These are phyloP conservation scores for Barnardius zonarius DNA, from an alignment of 2,113 vertebrate genomes.

Conservation along the genomic window DNA sequence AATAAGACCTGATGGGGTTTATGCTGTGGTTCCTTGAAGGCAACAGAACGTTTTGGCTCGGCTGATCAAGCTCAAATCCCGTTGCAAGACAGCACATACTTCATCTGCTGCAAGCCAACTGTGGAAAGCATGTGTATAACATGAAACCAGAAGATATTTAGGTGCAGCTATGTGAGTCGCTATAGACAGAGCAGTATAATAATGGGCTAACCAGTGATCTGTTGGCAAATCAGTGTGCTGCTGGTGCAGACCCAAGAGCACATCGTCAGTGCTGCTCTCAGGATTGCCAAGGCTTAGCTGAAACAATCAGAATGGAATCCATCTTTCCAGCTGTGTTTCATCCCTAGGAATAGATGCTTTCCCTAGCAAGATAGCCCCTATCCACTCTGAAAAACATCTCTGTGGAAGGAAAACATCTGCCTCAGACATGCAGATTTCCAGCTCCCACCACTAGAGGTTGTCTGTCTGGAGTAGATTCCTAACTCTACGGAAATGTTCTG, in stretches of 20 bases:
- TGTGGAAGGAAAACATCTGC: not conserved
- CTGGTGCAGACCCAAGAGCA: not conserved
- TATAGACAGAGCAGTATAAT: not conserved
- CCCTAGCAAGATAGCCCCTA: not conserved
- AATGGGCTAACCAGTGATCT: not conserved
- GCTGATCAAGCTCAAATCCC: not conserved
- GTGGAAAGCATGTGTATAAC: not conserved
- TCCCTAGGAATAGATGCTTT: not conserved
- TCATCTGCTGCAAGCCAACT: not conserved
- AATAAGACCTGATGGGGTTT: not conserved
- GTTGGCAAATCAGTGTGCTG: not conserved
- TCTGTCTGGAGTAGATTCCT: not conserved
- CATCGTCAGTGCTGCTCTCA: not conserved
- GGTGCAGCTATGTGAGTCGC: not conserved
- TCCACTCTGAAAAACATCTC: not conserved
- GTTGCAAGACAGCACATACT: not conserved
- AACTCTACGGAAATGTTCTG: not conserved
- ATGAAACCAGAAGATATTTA: not conserved
- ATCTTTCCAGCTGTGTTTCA: not conserved
- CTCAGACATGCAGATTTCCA: not conserved
- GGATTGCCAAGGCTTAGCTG: slow-evolving; percentile 24
- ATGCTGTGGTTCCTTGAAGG: not conserved
- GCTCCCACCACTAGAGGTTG: not conserved
- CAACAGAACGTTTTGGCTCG: not conserved
- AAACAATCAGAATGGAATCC: not conserved